Base-by-base conservation (phyloP, 2,888 invertebrate species). In the Cephus pulcher region DNA sequence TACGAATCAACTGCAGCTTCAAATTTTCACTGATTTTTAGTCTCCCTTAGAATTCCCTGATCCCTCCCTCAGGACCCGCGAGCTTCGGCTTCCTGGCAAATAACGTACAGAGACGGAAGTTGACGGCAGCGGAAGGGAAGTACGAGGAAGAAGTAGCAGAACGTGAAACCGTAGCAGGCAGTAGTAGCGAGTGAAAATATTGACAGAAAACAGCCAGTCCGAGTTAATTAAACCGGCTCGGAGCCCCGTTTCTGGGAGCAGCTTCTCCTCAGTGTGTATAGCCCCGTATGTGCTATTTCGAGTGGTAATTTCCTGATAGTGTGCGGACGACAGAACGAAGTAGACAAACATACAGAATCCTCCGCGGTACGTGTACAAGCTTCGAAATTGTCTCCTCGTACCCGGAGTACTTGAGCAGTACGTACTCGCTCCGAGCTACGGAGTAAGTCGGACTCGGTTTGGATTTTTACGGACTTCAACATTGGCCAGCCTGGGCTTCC, bases 151-250 rank as follows among this genome's bases (percentile, higher is more conserved):
- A 33, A 70, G 33, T 30, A 70, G 6, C 12, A 15, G 70, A 33
- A 70, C 12, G 70, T 30, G 83, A 70, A 81, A 84, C 84, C 74
- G 74, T 80, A 87, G 40, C 6, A 40, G 40, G 4, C 15, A 0
- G 40, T 15, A 15, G 40, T 6, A 40, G 40, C 40, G 40, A 40
- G 88, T 80, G 89, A 90, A 90, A 90, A 90, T 90, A 90, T 90
- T 90, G 90, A 90, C 89, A 88, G 87, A 89, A 89, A 90, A 89
- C 89, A 89, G 85, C 83, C 84, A 85, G 84, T 82, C 86, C 83
- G 87, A 90, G 90, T 90, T 90, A 90, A 90, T 90, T 90, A 90
- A 90, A 90, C 88, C 87, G 85, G 86, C 80, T 81, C 85, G 86
- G 86, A 86, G 82, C 85, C 85, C 80, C 85, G 87, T 86, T 87